phyloP scores from a whole-genome alignment of 2,888 invertebrate genomes.

The Ophion ventricosus region DNA sequence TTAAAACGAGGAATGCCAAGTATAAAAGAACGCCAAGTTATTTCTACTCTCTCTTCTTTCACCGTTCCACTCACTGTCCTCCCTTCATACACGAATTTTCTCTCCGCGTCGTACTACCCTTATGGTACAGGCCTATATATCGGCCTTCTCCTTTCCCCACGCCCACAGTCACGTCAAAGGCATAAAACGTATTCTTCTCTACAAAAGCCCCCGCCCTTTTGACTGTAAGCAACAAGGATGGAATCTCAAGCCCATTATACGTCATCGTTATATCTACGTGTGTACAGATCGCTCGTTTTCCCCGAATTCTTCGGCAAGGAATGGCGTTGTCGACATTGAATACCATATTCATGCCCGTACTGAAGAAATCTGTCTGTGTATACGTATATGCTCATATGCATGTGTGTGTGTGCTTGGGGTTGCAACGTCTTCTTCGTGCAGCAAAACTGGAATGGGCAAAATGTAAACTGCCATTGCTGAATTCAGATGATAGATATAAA shows the following conservation, averaged over 20 bases:
- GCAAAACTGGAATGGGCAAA: conserved; percentile 29
- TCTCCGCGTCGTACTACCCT: background rate
- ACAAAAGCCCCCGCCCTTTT: conserved; percentile 16
- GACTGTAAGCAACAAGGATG: background rate
- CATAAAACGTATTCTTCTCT: conserved; percentile 1
- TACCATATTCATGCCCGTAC: conserved; percentile 24
- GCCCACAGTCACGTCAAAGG: background rate
- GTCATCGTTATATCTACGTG: conserved; percentile 16
- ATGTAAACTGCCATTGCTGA: conserved; percentile 35
- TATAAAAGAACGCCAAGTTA: conserved; percentile 63
- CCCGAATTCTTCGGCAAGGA: conserved; percentile 42
- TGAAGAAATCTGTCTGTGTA: background rate
- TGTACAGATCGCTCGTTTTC: conserved; percentile 26
- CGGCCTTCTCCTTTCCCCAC: background rate
- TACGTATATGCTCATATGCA: background rate
- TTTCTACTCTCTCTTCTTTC: conserved; percentile 42
- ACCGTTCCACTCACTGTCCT: conserved; percentile 29
- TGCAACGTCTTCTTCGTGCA: conserved; percentile 20
- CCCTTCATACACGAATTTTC: conserved; percentile 23
- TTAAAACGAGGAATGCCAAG: conserved; percentile 61
- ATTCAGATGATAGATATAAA: conserved; percentile 48
- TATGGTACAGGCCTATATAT: background rate
- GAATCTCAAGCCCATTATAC: conserved; percentile 10
- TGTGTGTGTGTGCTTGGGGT: conserved; percentile 5
- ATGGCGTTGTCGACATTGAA: conserved; percentile 48